Evolutionary conservation across 2,113 vertebrate genomes (phyloP), one percentile per base, ranked within the genome.

Genomic region (Prunella fulvescens): DNA sequence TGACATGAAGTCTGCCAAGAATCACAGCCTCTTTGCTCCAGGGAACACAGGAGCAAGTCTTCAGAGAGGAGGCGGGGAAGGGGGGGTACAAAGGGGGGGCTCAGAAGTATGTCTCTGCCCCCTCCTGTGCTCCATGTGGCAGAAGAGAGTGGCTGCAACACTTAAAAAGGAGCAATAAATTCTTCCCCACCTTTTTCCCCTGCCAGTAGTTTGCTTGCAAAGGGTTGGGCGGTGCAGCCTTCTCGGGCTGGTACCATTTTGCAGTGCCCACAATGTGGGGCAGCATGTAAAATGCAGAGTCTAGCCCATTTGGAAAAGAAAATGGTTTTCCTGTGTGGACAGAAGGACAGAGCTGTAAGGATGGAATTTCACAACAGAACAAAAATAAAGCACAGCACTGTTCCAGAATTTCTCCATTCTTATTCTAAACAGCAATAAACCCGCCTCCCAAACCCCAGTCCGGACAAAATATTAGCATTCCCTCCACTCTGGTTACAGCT

Each of bases 331-430:
- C 80, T 94, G 56, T 37, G 0, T 23, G 65, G 64, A 37, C 60
- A 93, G 79, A 83, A 86, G 74, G 73, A 84, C 76, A 88, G 76
- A 81, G 53, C 76, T 86, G 69, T 92, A 81, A 88, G 88, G 71
- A 81, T 93, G 88, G 86, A 94, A 92, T 96, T 96, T 96, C 95
- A 96, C 91, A 96, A 94, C 93, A 97, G 93, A 86, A 81, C 83
- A 87, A 95, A 96, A 97, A 91, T 95, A 96, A 97, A 89, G 37
- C 51, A 31, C 48, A 64, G 11, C 1, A 1, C 33, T 81, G 70
- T 88, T 92, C 77, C 88, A 92, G 88, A 88, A 92, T 91, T 88
- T 94, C 80, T 95, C 1, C 1, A 93, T 94, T 88, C 84, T 96
- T 91, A 89, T 94, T 94, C 92, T 93, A 93, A 96, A 86, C 53